A percentile compares a stretch with the other conserved stretches of the same genome.
These are phyloP conservation scores for Micromesistius poutassou DNA, from an alignment of 2,797 vertebrate species.

Conservation along the genomic window DNA sequence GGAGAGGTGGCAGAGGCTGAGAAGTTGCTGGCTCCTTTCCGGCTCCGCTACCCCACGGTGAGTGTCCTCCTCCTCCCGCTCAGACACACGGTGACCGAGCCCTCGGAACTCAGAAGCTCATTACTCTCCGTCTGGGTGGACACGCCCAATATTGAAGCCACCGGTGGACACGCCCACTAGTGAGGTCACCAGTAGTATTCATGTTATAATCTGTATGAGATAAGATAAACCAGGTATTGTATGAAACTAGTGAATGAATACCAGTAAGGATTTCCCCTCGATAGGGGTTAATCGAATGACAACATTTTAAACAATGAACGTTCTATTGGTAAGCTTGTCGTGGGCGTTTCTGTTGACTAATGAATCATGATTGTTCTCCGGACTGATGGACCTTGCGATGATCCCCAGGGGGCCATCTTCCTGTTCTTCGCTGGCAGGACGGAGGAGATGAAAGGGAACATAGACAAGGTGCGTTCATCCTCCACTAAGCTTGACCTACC, in stretches of 20 bases:
- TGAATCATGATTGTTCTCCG: constrained; percentile 9
- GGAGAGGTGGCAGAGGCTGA: constrained; percentile 77
- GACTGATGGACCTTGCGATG: background rate
- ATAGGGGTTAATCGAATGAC: background rate
- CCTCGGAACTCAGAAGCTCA: constrained; percentile 58
- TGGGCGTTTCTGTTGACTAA: background rate
- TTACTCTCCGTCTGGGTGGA: background rate
- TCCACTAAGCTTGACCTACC: background rate
- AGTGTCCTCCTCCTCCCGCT: constrained; percentile 50
- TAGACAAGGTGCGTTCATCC: constrained; percentile 71
- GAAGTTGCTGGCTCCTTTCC: constrained; percentile 73
- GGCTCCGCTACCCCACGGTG: constrained; percentile 75
- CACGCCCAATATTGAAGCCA: background rate
- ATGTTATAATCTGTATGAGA: background rate
- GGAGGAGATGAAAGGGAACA: constrained; percentile 85
- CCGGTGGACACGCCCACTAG: too few species aligned
- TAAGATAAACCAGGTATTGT: background rate
- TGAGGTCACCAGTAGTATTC: background rate
- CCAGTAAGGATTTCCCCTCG: background rate
- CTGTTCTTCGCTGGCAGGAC: constrained; percentile 84
- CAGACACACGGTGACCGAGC: constrained; percentile 53
- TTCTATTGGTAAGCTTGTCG: background rate
- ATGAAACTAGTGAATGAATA: too few species aligned
- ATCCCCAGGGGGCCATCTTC: constrained; percentile 80
- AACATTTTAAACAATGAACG: background rate